Conservation (phyloP, 2,797 vertebrate species). For the Tarsius wallacei region DNA sequence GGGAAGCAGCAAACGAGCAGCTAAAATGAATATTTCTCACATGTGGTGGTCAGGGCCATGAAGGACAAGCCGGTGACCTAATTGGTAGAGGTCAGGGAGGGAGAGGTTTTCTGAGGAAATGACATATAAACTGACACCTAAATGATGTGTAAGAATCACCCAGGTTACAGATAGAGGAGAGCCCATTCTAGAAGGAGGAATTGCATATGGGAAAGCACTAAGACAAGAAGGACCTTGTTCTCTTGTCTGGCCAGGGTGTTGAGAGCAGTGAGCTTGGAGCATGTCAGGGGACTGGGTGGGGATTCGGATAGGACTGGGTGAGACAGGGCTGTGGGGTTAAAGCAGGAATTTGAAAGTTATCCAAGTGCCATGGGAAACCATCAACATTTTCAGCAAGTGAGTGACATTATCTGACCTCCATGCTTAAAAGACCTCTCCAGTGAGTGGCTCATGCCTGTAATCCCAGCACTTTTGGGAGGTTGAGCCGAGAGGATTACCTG, state of each 20-base stretch:
- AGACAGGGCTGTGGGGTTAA: background rate
- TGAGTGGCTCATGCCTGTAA: no score
- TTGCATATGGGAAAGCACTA: background rate
- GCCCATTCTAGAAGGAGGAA: background rate
- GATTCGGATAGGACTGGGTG: background rate
- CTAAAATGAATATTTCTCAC: background rate
- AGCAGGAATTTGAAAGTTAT: background rate
- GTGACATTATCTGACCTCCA: background rate
- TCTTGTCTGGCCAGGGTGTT: background rate
- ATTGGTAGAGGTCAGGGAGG: background rate
- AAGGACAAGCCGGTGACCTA: background rate
- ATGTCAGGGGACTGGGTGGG: no score
- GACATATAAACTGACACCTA: background rate
- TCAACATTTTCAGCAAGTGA: background rate
- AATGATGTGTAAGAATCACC: background rate
- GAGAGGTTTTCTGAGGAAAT: background rate
- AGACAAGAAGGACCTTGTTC: background rate
- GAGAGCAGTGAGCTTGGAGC: background rate
- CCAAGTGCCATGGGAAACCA: background rate
- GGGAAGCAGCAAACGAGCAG: background rate
- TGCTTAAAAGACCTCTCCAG: background rate
- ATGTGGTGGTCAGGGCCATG: no score
- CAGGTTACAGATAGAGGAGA: background rate
- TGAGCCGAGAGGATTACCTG: no score
- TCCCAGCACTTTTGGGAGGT: no score